Percentiles rank a stretch among this genome's conserved stretches.
These are phyloP conservation scores for Arnoldichthys spilopterus DNA, from an alignment of 2,797 vertebrate genomes.

Conservation along the genomic window DNA sequence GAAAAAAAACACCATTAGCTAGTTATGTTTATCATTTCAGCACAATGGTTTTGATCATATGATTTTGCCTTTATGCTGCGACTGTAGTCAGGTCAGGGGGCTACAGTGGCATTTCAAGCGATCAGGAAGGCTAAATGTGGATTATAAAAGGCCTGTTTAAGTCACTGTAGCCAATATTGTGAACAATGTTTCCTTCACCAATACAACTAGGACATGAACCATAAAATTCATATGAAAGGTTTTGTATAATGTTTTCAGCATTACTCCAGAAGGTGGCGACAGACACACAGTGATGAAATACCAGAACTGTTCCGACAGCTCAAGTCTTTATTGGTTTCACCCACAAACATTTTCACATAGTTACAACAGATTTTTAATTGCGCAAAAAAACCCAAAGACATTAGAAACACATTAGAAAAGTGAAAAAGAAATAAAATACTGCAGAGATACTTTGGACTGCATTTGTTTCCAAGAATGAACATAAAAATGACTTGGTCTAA, in stretches of 20 bases:
- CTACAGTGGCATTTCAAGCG: too few species aligned
- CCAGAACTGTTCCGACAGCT: neutral
- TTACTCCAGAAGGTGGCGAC: slow-evolving; percentile 22
- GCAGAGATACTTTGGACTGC: neutral
- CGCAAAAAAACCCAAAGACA: neutral
- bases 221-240: too few species aligned
- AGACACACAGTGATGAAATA: neutral
- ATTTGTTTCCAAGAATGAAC: neutral
- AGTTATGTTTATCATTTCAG: too few species aligned
- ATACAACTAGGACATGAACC: too few species aligned
- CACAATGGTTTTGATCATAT: too few species aligned
- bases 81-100: too few species aligned
- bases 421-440: slow-evolving; percentile 21
- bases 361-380: slow-evolving; percentile 41
- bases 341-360: slow-evolving; percentile 8
- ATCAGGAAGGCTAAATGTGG: too few species aligned
- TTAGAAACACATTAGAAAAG: slow-evolving; percentile 17
- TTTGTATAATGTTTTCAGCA: neutral
- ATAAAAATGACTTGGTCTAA: slow-evolving; percentile 10
- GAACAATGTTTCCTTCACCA: too few species aligned
- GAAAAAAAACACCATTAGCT: too few species aligned
- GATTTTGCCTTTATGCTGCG: too few species aligned
- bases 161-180: too few species aligned
- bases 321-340: neutral
- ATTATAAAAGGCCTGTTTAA: too few species aligned